Evolutionary conservation across 2,113 vertebrate genomes (phyloP).

Genomic region (Gopherus flavomarginatus): DNA sequence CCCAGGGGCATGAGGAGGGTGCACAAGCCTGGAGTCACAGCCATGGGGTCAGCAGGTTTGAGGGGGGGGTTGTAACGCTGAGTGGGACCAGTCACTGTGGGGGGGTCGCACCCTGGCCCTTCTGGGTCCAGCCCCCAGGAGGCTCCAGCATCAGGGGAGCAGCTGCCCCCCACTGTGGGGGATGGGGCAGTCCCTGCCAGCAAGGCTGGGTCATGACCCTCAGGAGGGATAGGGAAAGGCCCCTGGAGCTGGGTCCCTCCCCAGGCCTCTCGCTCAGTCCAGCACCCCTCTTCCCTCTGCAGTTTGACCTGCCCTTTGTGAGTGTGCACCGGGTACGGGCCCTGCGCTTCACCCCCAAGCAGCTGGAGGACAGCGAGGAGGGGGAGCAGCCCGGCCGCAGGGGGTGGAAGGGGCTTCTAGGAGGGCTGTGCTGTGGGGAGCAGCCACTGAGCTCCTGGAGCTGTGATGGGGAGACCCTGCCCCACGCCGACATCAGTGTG

Average conservation of each 20-base stretch:
- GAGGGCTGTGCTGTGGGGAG: conserved; percentile 69
- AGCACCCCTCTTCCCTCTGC: neutral
- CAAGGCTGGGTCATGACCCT: neutral
- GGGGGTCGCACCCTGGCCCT: too few species aligned
- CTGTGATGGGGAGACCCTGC: conserved; percentile 85
- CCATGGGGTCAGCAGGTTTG: too few species aligned
- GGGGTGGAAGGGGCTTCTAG: conserved; percentile 44
- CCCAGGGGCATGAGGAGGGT: neutral
- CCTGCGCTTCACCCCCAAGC: conserved; percentile 74
- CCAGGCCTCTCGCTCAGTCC: neutral
- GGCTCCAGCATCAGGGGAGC: too few species aligned
- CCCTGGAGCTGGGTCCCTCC: neutral
- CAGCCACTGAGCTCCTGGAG: conserved; percentile 79
- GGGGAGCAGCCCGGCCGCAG: conserved; percentile 16
- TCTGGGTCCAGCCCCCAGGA: neutral
- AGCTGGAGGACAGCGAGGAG: conserved; percentile 46
- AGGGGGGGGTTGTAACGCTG: too few species aligned
- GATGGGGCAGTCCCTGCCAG: too few species aligned
- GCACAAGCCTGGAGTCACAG: neutral
- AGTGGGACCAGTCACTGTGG: neutral
- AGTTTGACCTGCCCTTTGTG: conserved; percentile 88
- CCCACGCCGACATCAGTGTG: conserved; percentile 75
- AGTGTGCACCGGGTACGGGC: conserved; percentile 85
- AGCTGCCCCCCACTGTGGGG: too few species aligned
- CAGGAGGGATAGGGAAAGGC: neutral